Percentiles rank a stretch among this genome's conserved stretches.
Evolutionary conservation across 2,113 vertebrate genomes (phyloP).

Genomic region (Leptobrachium leishanense): DNA sequence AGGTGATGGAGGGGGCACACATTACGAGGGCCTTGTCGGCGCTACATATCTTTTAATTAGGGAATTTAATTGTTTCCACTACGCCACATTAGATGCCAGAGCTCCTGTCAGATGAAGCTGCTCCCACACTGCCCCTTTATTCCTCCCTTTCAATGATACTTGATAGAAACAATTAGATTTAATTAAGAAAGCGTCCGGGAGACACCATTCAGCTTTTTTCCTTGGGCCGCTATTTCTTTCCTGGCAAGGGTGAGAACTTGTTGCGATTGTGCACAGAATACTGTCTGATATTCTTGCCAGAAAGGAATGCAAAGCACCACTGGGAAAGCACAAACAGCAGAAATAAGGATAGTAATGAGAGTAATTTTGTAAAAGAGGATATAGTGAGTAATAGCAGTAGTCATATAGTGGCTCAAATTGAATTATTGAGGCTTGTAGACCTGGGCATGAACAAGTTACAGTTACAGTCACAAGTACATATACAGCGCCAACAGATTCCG

Average conservation of each 20-base stretch:
- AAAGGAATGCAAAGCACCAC: neutral
- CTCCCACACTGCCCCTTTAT: conserved; percentile 42
- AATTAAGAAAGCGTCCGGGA: conserved; percentile 37
- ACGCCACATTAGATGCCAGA: conserved; percentile 38
- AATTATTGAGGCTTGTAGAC: no score
- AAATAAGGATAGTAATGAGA: no score
- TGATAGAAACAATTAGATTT: conserved; percentile 47
- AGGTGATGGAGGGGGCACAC: neutral
- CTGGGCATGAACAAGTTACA: no score
- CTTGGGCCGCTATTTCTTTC: conserved; percentile 14
- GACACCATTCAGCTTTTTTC: conserved; percentile 19
- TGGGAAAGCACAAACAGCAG: no score
- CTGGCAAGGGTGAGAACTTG: conserved; percentile 9
- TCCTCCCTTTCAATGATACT: conserved; percentile 42
- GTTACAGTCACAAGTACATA: no score
- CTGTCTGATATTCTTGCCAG: neutral
- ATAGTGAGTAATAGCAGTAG: no score
- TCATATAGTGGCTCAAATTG: no score
- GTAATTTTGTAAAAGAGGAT: no score
- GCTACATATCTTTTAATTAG: conserved; percentile 47
- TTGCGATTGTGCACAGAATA: neutral
- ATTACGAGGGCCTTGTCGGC: conserved; percentile 25
- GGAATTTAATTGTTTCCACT: conserved; percentile 34
- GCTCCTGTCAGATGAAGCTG: conserved; percentile 36
- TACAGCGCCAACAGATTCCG: no score